Percentiles rank a stretch among this genome's conserved stretches.
Evolutionary conservation across 2,113 vertebrate species (phyloP).

Genomic region (Psephotus haematonotus): DNA sequence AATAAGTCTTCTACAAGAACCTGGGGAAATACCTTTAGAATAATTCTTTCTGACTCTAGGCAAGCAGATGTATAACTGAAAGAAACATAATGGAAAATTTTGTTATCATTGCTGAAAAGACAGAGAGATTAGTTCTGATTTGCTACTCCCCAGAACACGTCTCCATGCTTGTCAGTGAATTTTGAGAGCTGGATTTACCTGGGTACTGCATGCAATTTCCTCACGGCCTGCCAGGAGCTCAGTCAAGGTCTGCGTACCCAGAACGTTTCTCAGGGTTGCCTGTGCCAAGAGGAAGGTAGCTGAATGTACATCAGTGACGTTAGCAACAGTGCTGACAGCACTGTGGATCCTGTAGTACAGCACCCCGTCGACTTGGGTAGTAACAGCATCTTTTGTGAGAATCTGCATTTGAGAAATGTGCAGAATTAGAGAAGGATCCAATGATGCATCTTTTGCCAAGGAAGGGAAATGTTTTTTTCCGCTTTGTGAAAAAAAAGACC

Average conservation of each 20-base stretch:
- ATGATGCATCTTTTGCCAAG: neutral
- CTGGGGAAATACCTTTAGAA: neutral
- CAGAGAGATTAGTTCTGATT: neutral
- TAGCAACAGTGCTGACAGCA: constrained; percentile 86
- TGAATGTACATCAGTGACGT: constrained; percentile 87
- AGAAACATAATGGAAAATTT: neutral
- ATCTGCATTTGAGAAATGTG: constrained; percentile 67
- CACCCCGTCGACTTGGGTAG: constrained; percentile 87
- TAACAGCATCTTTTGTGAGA: constrained; percentile 90
- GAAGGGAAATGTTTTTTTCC: neutral
- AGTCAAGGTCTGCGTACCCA: constrained; percentile 90
- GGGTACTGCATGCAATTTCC: constrained; percentile 88
- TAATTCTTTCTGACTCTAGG: neutral
- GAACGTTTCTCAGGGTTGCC: constrained; percentile 87
- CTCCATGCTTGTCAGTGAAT: neutral
- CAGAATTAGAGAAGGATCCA: neutral
- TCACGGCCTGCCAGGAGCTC: constrained; percentile 89
- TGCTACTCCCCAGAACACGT: neutral
- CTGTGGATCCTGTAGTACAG: constrained; percentile 92
- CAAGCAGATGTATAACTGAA: neutral
- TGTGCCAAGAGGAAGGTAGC: constrained; percentile 90
- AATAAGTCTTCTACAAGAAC: neutral
- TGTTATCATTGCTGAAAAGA: neutral
- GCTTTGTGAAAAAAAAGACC: neutral
- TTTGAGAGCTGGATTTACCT: constrained; percentile 72